phyloP scores from a whole-genome alignment of 2,113 vertebrate species.

The Hippocampus comes region DNA sequence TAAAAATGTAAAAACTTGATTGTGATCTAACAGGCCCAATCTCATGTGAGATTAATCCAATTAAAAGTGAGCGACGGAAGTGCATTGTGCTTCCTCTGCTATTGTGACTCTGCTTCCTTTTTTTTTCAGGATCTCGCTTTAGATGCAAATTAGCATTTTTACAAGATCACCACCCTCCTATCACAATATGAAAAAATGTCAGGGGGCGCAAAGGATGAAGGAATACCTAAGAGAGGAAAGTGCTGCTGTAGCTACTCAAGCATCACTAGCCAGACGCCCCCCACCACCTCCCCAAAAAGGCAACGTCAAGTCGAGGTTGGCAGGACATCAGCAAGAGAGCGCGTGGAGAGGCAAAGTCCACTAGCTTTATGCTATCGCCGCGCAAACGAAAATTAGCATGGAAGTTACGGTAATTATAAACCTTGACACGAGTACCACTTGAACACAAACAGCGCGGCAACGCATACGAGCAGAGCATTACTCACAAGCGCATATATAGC shows the following conservation, averaged over 20 bases:
- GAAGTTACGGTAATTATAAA: no score
- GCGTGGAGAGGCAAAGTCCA: no score
- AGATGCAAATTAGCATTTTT: conserved; percentile 6
- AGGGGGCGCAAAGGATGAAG: background rate
- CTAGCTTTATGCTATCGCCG: no score
- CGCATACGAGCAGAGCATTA: no score
- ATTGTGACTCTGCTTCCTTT: background rate
- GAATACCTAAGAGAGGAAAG: background rate
- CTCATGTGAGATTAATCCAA: conserved; percentile 2
- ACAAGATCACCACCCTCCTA: conserved; percentile 3
- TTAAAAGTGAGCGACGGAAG: background rate
- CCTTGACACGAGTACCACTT: no score
- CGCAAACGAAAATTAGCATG: no score
- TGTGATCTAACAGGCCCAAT: conserved; percentile 10
- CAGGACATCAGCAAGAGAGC: background rate
- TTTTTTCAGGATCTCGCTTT: background rate
- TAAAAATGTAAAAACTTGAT: background rate
- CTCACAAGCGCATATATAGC: no score
- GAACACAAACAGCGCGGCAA: no score
- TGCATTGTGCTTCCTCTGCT: background rate
- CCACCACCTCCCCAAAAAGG: background rate
- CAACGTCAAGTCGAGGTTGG: background rate
- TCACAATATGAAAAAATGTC: background rate
- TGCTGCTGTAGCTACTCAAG: background rate
- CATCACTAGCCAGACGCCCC: background rate